Base-by-base conservation (phyloP, 2,888 invertebrate species). In the Exocentrus adspersus region DNA sequence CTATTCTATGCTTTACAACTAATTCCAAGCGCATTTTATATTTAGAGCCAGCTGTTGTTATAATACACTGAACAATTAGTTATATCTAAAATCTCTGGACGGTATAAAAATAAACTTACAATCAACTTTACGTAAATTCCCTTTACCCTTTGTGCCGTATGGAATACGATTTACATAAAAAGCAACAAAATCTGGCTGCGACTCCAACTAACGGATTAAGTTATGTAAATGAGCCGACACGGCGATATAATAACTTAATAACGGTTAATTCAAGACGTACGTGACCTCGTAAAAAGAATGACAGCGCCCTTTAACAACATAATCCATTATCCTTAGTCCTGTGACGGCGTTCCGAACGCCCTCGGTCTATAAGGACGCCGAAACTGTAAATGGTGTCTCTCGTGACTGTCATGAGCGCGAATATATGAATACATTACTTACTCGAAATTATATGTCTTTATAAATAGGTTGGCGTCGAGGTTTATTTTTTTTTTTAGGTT, bases 241-340 rank as follows among this genome's bases (percentile, higher is more conserved):
- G 17, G 32, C 30, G 45, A 51, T 62, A n/a, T n/a, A 62, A 56
- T 50, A 62, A 62, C 61, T 62, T 56, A 62, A 54, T 62, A 62
- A 62, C 32, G 41, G 61, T 54, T 62, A 62, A 62, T 62, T 46
- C 48, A 43, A 56, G 56, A 56, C 51, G 56, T 62, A 62, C 61
- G 56, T 62, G 61, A 54, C 56, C 24, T 32, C 28, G 41, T 59
- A 58, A 52, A 59, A 60, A 60, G 54, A 50, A 60, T 28, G 60
- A 54, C 32, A n/a, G 64, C 28, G 42, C 50, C 19, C 30, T 20
- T 43, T 21, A 61, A 21, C 53, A 51, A 60, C 56, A 28, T 64
- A 64, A 64, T 64, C 64, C 64, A 51, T 64, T 68, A 53, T 48
- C 54, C 56, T 20, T 20, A 20, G 30, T 46, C 56, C 56, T 21